A percentile compares a stretch with the other conserved stretches of the same genome.
Conservation (phyloP, 2,888 invertebrate genomes). For the Tipula vernalis region DNA sequence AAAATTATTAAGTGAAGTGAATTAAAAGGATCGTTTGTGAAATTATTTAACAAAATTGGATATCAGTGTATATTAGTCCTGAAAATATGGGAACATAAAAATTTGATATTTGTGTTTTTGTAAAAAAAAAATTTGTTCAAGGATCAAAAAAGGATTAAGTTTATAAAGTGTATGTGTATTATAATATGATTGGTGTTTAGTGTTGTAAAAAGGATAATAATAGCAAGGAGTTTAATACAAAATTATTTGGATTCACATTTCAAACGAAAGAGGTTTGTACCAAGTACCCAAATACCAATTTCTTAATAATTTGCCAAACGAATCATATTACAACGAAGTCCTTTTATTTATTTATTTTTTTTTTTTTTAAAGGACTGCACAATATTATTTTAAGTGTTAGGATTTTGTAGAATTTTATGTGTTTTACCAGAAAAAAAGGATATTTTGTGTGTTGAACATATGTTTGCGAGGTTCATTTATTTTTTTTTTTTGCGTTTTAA, state of each 20-base stretch:
- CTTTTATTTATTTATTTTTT: no score
- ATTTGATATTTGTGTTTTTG: not conserved
- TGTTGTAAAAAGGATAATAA: not conserved
- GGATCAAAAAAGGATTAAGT: not conserved
- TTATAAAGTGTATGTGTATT: not conserved
- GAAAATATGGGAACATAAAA: not conserved
- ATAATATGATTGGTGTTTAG: not conserved
- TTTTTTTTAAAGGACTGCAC: not conserved
- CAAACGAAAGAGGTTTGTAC: not conserved
- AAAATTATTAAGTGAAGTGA: not conserved
- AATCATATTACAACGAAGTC: not conserved
- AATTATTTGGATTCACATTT: not conserved
- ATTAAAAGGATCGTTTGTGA: not conserved
- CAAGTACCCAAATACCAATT: not conserved
- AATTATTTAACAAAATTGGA: not conserved
- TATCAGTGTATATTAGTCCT: not conserved
- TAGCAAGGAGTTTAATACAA: not conserved
- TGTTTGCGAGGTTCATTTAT: not conserved
- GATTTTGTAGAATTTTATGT: not conserved
- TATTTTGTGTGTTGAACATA: not conserved
- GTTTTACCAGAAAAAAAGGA: not conserved
- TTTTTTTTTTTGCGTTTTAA: not conserved
- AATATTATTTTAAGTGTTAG: not conserved
- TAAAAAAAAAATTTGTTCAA: not conserved
- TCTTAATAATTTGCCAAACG: not conserved